phyloP scores from a whole-genome alignment of 2,797 vertebrate genomes.

The Mus caroli region DNA sequence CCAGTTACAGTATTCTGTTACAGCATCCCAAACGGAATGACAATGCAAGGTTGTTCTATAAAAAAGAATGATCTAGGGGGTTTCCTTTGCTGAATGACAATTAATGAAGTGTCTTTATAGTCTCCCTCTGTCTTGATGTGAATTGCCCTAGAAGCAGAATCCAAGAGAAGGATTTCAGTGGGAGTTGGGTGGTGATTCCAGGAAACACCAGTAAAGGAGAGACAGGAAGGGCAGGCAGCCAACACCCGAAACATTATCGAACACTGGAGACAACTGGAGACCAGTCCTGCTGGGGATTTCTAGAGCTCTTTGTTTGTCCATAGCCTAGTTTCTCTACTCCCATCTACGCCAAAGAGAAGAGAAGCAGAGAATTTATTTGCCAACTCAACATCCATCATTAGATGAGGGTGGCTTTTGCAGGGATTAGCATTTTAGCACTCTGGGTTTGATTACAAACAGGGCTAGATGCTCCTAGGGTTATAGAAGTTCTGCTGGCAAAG shows the following conservation, averaged over 20 bases:
- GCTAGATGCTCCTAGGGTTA: not conserved
- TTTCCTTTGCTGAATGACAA: conserved; percentile 32
- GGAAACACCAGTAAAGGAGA: conserved; percentile 40
- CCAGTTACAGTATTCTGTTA: not conserved
- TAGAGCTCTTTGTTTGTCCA: not conserved
- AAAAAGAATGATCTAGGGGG: conserved; percentile 9
- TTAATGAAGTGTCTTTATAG: conserved; percentile 17
- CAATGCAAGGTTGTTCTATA: not conserved
- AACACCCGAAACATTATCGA: not conserved
- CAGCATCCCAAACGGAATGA: not conserved
- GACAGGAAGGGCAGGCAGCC: conserved; percentile 22
- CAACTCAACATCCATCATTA: conserved; percentile 19
- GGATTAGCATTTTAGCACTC: conserved; percentile 10
- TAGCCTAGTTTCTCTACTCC: not conserved
- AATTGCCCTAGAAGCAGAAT: conserved; percentile 29
- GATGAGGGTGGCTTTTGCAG: not conserved
- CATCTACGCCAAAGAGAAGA: not conserved
- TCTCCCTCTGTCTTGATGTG: conserved; percentile 19
- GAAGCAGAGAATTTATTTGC: not conserved
- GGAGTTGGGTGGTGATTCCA: not conserved
- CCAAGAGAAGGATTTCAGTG: conserved; percentile 44
- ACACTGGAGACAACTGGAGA: not conserved
- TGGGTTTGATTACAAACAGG: not conserved
- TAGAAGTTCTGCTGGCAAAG: not conserved
- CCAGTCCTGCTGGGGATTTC: not conserved